Conservation (phyloP, 1,140 invertebrate species). For the Ectropis grisescens region DNA sequence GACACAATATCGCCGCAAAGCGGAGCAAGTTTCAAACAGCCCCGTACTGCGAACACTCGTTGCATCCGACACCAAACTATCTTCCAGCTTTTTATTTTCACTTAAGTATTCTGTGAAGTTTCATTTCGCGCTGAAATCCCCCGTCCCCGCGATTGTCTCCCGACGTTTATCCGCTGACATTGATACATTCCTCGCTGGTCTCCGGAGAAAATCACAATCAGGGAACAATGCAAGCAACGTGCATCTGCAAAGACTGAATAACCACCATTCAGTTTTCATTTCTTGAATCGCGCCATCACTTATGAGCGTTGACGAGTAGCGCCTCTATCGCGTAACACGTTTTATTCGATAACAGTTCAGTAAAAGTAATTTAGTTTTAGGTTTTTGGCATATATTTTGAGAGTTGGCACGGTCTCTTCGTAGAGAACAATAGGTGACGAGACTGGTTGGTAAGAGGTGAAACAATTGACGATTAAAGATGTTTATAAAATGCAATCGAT, state of each 20-base stretch:
- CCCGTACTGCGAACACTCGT: conserved; percentile 31
- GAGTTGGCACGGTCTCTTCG: no score
- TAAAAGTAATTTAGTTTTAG: no score
- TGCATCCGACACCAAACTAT: conserved; percentile 40
- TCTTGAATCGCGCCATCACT: conserved; percentile 10
- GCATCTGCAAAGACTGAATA: conserved; percentile 13
- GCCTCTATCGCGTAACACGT: no score
- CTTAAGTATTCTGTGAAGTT: conserved; percentile 36
- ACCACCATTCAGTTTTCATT: no score
- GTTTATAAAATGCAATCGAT: conserved; percentile 51
- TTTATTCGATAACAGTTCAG: no score
- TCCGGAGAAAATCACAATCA: conserved; percentile 10
- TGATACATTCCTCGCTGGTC: conserved; percentile 24
- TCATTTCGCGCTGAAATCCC: conserved; percentile 25
- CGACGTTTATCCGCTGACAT: conserved; percentile 23
- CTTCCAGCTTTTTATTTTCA: conserved; percentile 27
- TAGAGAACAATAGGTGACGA: conserved; percentile 43
- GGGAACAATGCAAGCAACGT: conserved; percentile 24
- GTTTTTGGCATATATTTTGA: no score
- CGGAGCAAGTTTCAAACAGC: conserved; percentile 43
- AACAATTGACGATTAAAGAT: conserved; percentile 55
- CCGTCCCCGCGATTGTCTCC: conserved; percentile 13
- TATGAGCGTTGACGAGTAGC: no score
- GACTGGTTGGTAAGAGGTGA: conserved; percentile 33
- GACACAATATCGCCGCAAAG: no score